A percentile compares a stretch with the other conserved stretches of the same genome.
These are phyloP conservation scores for Acanthopagrus latus DNA, from an alignment of 2,797 vertebrate species.

Conservation along the genomic window DNA sequence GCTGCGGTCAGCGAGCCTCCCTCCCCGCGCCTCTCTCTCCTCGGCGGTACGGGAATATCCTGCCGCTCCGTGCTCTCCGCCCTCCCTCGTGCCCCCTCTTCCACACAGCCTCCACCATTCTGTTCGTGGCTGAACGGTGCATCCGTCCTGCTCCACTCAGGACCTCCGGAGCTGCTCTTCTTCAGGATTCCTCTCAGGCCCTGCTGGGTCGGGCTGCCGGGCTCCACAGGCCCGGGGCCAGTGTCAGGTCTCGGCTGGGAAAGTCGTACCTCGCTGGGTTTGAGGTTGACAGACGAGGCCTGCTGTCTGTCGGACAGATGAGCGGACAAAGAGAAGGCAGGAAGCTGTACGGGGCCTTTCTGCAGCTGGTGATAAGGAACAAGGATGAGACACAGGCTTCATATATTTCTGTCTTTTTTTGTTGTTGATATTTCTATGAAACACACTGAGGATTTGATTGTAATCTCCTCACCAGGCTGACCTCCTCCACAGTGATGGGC, in stretches of 20 bases:
- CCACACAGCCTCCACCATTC: slow-evolving; percentile 59
- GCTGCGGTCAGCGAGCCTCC: slow-evolving; percentile 44
- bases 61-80: slow-evolving; percentile 33
- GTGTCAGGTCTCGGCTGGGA: slow-evolving; percentile 57
- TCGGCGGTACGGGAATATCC: background rate
- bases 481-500: slow-evolving; percentile 87
- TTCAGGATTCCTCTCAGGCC: slow-evolving; percentile 83
- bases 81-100: slow-evolving; percentile 9
- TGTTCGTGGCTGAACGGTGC: slow-evolving; percentile 32
- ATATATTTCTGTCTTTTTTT: background rate
- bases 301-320: slow-evolving; percentile 83
- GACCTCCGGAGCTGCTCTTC: slow-evolving; percentile 72
- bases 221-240: slow-evolving; percentile 13
- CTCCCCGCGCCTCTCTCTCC: slow-evolving; percentile 50
- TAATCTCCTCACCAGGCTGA: slow-evolving; percentile 78
- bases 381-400: background rate
- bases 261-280: slow-evolving; percentile 82
- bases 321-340: slow-evolving; percentile 76
- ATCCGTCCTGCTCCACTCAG: slow-evolving; percentile 49
- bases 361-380: slow-evolving; percentile 73
- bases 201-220: slow-evolving; percentile 19
- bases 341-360: slow-evolving; percentile 82
- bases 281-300: slow-evolving; percentile 82
- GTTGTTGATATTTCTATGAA: background rate
- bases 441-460: background rate